Percentiles rank a stretch among this genome's conserved stretches.
phyloP scores from a whole-genome alignment of 2,797 vertebrate species.

The Uromys caudimaculatus region DNA sequence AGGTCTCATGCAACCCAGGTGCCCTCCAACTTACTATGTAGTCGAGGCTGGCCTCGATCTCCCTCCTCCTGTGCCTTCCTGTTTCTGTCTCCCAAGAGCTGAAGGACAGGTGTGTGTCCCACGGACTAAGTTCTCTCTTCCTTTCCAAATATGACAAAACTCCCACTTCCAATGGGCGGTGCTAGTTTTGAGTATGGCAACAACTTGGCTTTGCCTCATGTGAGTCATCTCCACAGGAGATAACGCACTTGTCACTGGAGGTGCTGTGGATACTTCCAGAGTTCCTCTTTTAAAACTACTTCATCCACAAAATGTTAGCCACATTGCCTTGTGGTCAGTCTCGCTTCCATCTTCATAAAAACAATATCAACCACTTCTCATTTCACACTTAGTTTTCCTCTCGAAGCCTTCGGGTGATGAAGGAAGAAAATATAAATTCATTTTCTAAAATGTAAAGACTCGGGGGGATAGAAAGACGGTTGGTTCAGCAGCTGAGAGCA shows the following conservation, averaged over 20 bases:
- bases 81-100: not conserved
- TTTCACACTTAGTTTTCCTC: constrained; percentile 43
- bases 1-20: not conserved
- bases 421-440: not conserved
- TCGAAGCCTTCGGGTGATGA: not conserved
- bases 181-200: not conserved
- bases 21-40: not conserved
- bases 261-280: not conserved
- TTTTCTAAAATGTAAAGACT: constrained; percentile 14
- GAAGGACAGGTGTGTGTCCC: not conserved
- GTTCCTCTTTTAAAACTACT: constrained; percentile 30
- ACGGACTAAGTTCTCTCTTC: not conserved
- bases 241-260: not conserved
- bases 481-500: not conserved
- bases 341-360: constrained; percentile 28
- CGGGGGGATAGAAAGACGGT: not conserved
- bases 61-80: not conserved
- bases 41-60: not conserved
- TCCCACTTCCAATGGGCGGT: not conserved
- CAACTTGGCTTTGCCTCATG: constrained; percentile 21
- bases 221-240: not conserved
- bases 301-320: not conserved
- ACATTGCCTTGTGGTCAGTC: not conserved
- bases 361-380: not conserved
- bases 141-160: not conserved